A percentile compares a stretch with the other conserved stretches of the same genome.
These are phyloP conservation scores for Conus ventricosus DNA, from an alignment of 1,140 invertebrate genomes.

Conservation along the genomic window DNA sequence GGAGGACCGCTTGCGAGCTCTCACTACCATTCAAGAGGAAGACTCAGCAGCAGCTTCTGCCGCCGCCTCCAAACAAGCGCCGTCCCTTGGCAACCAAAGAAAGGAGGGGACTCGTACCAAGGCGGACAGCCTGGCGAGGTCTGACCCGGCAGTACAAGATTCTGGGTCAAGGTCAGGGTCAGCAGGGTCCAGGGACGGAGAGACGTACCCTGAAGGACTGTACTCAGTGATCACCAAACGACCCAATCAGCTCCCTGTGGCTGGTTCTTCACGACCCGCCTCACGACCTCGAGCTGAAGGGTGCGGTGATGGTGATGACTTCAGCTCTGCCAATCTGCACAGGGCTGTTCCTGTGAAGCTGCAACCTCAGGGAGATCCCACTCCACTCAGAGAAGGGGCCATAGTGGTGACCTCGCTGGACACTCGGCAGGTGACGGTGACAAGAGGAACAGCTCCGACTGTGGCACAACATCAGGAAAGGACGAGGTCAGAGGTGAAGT, in stretches of 20 bases:
- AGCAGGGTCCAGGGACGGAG: background rate
- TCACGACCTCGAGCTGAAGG: background rate
- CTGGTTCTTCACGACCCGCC: background rate
- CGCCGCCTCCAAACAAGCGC: background rate
- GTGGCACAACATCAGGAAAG: background rate
- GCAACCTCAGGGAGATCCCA: background rate
- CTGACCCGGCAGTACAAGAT: background rate
- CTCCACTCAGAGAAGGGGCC: background rate
- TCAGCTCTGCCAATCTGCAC: background rate
- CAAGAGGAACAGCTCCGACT: background rate
- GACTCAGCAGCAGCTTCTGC: background rate
- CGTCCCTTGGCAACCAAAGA: background rate
- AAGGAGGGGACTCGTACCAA: background rate
- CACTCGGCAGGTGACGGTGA: background rate
- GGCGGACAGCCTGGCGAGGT: background rate
- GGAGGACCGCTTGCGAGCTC: constrained; percentile 25
- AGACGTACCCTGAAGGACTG: background rate
- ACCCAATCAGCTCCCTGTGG: background rate
- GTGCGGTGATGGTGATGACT: too few species aligned
- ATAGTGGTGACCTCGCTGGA: background rate
- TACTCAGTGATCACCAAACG: constrained; percentile 17
- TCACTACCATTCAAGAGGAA: constrained; percentile 35
- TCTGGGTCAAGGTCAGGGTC: background rate
- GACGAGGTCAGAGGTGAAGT: background rate
- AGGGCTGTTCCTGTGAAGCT: constrained; percentile 17